phyloP scores from a whole-genome alignment of 2,113 vertebrate genomes.

The Burhinus bistriatus region DNA sequence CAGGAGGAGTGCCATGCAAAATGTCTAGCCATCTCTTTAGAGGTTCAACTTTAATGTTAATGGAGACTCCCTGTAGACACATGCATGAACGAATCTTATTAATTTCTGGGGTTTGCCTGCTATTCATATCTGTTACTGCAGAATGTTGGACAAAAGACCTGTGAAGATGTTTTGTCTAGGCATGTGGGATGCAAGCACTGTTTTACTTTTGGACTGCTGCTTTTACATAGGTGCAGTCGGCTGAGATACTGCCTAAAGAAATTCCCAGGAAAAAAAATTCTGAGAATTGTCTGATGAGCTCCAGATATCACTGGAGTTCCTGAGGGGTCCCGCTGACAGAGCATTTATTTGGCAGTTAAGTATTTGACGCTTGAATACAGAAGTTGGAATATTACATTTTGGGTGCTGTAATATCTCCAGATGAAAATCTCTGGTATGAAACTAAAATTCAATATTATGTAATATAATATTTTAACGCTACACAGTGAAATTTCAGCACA shows the following conservation, averaged over 20 bases:
- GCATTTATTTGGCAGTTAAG: conserved; percentile 41
- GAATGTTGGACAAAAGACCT: neutral
- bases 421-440: conserved; percentile 7
- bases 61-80: neutral
- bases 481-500: conserved; percentile 12
- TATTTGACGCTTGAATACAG: neutral
- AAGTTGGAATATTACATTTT: conserved; percentile 38
- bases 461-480: conserved; percentile 8
- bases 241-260: neutral
- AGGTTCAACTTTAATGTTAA: neutral
- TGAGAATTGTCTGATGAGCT: neutral
- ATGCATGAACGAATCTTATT: neutral
- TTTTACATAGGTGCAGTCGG: neutral
- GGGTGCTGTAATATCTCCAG: conserved; percentile 2
- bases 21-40: neutral
- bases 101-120: neutral
- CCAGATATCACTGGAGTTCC: neutral
- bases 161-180: neutral
- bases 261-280: neutral
- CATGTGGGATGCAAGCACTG: neutral
- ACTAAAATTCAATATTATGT: conserved; percentile 16
- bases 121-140: neutral
- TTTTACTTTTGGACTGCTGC: neutral
- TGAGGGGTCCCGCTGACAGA: neutral
- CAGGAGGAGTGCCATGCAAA: neutral